Percentiles rank a stretch among this genome's conserved stretches.
Evolutionary conservation across 2,797 vertebrate genomes (phyloP).

Genomic region (Myoxocephalus aenaeus): DNA sequence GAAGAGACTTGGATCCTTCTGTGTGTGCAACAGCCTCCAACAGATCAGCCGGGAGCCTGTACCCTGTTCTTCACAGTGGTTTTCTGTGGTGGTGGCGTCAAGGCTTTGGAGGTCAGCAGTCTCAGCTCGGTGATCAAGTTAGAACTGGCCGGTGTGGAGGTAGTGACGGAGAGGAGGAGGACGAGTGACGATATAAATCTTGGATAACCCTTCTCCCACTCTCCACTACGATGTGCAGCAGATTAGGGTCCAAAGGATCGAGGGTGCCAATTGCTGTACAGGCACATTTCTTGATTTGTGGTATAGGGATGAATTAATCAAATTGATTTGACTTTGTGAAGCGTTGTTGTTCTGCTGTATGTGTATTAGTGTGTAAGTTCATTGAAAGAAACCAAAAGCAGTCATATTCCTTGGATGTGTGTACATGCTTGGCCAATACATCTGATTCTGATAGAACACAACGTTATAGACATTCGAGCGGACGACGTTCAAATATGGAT

Average conservation of each 20-base stretch:
- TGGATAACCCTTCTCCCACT: background rate
- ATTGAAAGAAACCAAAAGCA: background rate
- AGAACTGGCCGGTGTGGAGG: background rate
- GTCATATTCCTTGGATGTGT: background rate
- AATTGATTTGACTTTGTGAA: background rate
- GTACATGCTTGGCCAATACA: background rate
- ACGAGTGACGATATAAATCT: background rate
- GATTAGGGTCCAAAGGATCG: background rate
- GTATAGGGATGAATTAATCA: background rate
- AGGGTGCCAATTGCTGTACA: background rate
- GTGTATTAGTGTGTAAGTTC: background rate
- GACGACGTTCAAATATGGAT: background rate
- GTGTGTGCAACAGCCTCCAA: background rate
- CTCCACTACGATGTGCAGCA: background rate
- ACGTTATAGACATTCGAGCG: background rate
- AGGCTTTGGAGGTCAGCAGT: background rate
- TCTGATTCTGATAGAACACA: background rate
- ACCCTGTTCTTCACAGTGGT: background rate
- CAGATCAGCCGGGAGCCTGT: background rate
- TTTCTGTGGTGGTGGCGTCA: too few relatives aligned
- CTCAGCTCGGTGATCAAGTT: background rate
- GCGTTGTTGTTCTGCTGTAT: background rate
- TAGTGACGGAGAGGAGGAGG: background rate
- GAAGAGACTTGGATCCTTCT: background rate
- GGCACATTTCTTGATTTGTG: background rate